Conservation (phyloP, 2,797 vertebrate species). For the Lutjanus campechanus region DNA sequence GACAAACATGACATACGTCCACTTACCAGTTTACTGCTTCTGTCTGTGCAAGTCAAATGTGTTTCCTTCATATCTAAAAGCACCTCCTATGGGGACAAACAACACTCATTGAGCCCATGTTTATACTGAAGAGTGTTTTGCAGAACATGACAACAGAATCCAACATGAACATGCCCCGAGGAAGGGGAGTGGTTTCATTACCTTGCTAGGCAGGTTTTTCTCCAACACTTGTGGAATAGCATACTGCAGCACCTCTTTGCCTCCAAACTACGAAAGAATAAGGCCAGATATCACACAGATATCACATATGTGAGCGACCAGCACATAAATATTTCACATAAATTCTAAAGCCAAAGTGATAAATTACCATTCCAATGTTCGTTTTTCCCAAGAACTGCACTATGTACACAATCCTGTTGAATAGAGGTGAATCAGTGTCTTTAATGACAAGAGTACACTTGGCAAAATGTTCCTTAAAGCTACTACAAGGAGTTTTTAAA, state of each 20-base stretch:
- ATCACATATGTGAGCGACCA: background rate
- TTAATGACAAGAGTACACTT: background rate
- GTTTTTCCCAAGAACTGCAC: conserved; percentile 85
- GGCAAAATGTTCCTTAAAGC: background rate
- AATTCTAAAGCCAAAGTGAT: background rate
- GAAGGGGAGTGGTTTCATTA: conserved; percentile 26
- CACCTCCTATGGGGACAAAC: conserved; percentile 81
- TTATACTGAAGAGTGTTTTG: background rate
- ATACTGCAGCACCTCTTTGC: conserved; percentile 88
- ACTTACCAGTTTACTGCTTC: conserved; percentile 81
- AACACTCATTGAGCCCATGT: background rate
- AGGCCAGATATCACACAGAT: background rate
- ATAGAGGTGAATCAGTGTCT: conserved; percentile 31
- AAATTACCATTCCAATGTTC: conserved; percentile 85
- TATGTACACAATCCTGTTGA: conserved; percentile 85
- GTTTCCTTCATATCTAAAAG: conserved; percentile 91
- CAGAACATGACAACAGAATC: background rate
- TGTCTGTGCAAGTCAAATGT: conserved; percentile 87
- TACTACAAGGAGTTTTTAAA: too few relatives aligned
- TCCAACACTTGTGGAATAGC: conserved; percentile 83
- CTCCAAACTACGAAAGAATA: conserved; percentile 82
- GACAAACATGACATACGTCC: fast-evolving
- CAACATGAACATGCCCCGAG: background rate
- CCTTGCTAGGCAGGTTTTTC: conserved; percentile 69
- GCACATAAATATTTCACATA: background rate